Conservation (phyloP, 2,113 vertebrate genomes). For the Tringa solitaria region DNA sequence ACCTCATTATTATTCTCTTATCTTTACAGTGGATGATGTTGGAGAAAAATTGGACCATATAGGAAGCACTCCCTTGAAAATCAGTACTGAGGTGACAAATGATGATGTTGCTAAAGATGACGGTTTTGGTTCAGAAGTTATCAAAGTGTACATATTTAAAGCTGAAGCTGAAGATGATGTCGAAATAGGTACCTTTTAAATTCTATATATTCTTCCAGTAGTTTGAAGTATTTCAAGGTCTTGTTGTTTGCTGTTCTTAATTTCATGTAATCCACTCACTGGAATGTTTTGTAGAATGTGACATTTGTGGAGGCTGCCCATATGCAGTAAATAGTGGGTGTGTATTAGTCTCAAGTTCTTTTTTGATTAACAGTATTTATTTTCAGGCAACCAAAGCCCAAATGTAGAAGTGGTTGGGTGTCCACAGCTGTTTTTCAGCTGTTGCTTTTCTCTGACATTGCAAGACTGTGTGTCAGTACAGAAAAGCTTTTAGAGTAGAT, state of each 20-base stretch:
- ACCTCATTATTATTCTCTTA: constrained; percentile 16
- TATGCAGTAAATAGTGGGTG: background rate
- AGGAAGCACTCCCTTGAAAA: constrained; percentile 91
- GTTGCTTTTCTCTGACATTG: background rate
- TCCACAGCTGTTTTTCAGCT: constrained; percentile 6
- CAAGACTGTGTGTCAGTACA: background rate
- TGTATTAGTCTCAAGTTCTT: background rate
- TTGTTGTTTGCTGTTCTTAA: background rate
- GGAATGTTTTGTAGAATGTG: background rate
- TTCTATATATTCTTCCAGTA: background rate
- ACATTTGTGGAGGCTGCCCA: background rate
- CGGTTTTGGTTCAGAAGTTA: constrained; percentile 92
- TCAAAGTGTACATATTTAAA: constrained; percentile 99
- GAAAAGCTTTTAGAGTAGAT: background rate
- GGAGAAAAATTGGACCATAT: constrained; percentile 95
- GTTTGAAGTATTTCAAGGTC: background rate
- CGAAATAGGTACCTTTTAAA: constrained; percentile 83
- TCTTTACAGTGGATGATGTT: constrained; percentile 92
- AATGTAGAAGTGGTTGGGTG: background rate
- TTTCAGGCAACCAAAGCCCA: background rate
- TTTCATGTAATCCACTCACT: background rate
- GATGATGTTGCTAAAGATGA: constrained; percentile 92
- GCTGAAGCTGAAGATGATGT: constrained; percentile 98
- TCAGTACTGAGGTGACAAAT: constrained; percentile 89
- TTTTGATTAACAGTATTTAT: background rate